phyloP scores from a whole-genome alignment of 2,113 vertebrate genomes.

The Spizaetus ornatus region DNA sequence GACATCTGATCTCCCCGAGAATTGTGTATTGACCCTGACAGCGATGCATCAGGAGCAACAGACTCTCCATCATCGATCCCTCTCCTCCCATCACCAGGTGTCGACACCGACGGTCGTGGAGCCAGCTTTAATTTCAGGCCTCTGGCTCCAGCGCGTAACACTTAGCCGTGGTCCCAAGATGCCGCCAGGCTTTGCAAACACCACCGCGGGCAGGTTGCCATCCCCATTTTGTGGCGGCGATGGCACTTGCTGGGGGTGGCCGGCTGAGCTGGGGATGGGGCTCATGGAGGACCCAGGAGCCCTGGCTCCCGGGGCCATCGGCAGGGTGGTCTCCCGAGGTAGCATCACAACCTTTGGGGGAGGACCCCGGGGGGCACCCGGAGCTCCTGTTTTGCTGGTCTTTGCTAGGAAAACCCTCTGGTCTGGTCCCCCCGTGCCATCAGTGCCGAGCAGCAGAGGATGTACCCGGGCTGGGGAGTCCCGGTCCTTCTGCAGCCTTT shows the following conservation, averaged over 20 bases:
- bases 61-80: constrained; percentile 35
- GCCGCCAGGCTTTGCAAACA: neutral
- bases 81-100: constrained; percentile 52
- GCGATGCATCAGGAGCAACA: constrained; percentile 26
- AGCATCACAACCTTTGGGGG: neutral
- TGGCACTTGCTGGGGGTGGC: neutral
- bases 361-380: neutral
- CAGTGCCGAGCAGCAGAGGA: neutral
- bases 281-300: neutral
- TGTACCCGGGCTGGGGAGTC: neutral
- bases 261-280: neutral
- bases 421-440: neutral
- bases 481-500: neutral
- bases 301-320: neutral
- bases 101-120: neutral
- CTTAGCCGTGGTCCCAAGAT: neutral
- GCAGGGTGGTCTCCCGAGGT: neutral
- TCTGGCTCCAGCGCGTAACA: neutral
- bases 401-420: neutral
- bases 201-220: neutral
- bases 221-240: neutral
- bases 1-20: neutral
- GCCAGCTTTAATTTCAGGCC: constrained; percentile 17
- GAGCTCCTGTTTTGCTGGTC: neutral
- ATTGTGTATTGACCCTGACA: constrained; percentile 46